Evolutionary conservation across 2,113 vertebrate genomes (phyloP).

Genomic region (Pterocles burchelli): DNA sequence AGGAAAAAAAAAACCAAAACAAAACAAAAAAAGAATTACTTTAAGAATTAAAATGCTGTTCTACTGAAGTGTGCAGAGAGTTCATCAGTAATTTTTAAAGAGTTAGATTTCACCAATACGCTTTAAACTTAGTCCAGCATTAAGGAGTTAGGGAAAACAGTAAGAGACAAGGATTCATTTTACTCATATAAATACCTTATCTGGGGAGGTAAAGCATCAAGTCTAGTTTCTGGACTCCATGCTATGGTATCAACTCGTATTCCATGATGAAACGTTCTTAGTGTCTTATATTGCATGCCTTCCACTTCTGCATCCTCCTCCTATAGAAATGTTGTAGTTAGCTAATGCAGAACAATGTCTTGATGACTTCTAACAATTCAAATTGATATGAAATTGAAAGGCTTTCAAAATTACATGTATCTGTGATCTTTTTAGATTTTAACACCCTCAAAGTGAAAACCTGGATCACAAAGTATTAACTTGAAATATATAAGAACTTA

Average conservation of each 20-base stretch:
- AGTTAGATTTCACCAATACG: not conserved
- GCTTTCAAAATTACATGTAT: not conserved
- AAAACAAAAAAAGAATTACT: not conserved
- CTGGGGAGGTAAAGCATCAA: slow-evolving; percentile 83
- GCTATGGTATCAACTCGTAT: slow-evolving; percentile 87
- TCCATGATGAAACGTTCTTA: slow-evolving; percentile 88
- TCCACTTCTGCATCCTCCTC: slow-evolving; percentile 90
- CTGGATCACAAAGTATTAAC: not conserved
- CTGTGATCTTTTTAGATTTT: not conserved
- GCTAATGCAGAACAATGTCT: not conserved
- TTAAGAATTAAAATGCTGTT: not conserved
- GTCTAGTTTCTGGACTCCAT: slow-evolving; percentile 93
- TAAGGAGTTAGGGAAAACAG: not conserved
- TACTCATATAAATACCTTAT: slow-evolving; percentile 80
- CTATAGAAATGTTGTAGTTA: slow-evolving; percentile 76
- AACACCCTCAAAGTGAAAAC: not conserved
- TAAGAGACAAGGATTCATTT: not conserved
- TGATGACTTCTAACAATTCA: not conserved
- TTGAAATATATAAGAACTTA: not conserved
- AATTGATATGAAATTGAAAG: not conserved
- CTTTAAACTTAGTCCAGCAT: not conserved
- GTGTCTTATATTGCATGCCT: slow-evolving; percentile 86
- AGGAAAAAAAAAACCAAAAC: not conserved
- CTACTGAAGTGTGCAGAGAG: not conserved
- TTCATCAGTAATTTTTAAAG: not conserved